phyloP scores from a whole-genome alignment of 2,888 invertebrate genomes.

The Tiliacea aurago region DNA sequence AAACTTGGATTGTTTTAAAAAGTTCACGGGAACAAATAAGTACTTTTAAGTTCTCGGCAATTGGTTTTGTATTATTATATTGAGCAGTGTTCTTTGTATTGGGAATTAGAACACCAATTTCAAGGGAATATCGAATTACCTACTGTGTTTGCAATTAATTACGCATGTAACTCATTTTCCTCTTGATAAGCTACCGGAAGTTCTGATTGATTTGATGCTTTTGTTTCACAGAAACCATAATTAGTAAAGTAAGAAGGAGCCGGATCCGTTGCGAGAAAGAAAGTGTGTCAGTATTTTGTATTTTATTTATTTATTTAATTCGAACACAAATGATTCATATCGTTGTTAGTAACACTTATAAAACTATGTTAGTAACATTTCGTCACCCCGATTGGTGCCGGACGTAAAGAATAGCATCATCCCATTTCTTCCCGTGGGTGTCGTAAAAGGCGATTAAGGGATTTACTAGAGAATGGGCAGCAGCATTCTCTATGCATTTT shows the following conservation, averaged over 20 bases:
- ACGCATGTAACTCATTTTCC: conserved; percentile 15
- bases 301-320: not conserved
- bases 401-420: no score
- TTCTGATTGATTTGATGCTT: conserved; percentile 4
- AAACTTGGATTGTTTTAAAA: conserved; percentile 59
- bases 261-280: not conserved
- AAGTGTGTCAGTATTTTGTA: not conserved
- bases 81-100: conserved; percentile 13
- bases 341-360: no score
- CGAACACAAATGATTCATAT: no score
- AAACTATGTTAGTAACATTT: no score
- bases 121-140: conserved; percentile 44
- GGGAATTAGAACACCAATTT: conserved; percentile 36
- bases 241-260: not conserved
- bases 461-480: no score
- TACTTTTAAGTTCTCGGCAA: conserved; percentile 28
- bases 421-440: no score
- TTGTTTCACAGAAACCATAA: conserved; percentile 16
- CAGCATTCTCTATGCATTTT: no score
- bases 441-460: no score
- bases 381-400: no score
- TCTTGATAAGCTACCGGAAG: conserved; percentile 9
- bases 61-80: conserved; percentile 44
- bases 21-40: conserved; percentile 43
- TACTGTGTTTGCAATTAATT: conserved; percentile 39